Percentiles rank a stretch among this genome's conserved stretches.
These are phyloP conservation scores for Elgaria multicarinata DNA, from an alignment of 2,113 vertebrate genomes.

Conservation along the genomic window DNA sequence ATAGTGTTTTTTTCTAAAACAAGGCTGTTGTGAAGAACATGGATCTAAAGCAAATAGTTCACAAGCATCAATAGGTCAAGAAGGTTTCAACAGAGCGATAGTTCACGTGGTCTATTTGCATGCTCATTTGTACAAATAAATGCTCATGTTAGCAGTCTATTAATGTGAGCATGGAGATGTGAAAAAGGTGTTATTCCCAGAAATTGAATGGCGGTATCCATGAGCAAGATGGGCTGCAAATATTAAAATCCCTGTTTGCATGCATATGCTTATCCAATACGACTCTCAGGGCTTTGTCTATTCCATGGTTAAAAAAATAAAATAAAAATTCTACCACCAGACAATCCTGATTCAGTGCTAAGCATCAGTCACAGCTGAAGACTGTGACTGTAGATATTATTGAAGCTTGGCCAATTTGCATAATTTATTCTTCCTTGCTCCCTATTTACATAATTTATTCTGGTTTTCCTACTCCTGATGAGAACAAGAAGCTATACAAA, in stretches of 20 bases:
- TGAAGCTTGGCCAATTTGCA: background rate
- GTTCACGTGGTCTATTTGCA: background rate
- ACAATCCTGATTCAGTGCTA: background rate
- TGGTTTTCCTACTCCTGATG: background rate
- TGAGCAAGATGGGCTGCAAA: background rate
- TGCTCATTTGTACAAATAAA: background rate
- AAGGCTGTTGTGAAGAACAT: background rate
- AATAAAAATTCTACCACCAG: background rate
- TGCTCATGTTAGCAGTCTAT: background rate
- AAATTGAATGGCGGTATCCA: background rate
- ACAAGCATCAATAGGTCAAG: background rate
- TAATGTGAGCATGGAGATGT: background rate
- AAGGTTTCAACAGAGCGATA: background rate
- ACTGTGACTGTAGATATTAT: background rate
- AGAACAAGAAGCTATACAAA: background rate
- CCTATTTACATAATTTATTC: background rate
- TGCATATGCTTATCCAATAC: background rate
- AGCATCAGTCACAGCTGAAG: background rate
- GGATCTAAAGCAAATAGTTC: constrained; percentile 2
- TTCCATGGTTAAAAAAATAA: background rate
- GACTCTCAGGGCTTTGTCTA: background rate
- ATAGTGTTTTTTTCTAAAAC: background rate
- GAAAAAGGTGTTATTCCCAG: background rate
- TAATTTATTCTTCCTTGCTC: background rate
- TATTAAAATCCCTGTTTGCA: background rate